These are phyloP conservation scores for Steinernema carpocapsae DNA, from an alignment of 2,888 invertebrate genomes.

Conservation along the genomic window DNA sequence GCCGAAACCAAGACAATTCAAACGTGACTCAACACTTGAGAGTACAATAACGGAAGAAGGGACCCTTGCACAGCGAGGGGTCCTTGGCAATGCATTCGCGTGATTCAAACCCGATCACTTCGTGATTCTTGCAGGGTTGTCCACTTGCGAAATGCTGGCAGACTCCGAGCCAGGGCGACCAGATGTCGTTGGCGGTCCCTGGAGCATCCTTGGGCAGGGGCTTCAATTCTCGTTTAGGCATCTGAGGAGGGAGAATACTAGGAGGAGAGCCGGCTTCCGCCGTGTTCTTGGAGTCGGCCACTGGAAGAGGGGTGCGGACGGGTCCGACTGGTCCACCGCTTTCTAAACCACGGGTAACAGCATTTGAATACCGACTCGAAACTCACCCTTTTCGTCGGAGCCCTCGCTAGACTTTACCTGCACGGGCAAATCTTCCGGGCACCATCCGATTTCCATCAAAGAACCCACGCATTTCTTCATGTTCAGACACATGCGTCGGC, in stretches of 20 bases:
- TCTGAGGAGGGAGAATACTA: constrained; percentile 45
- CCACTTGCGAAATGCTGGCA: constrained; percentile 67
- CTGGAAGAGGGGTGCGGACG: constrained; percentile 43
- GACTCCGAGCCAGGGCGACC: constrained; percentile 64
- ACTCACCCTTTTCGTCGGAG: constrained; percentile 36
- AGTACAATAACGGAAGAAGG: constrained; percentile 68
- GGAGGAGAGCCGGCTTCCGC: constrained; percentile 42
- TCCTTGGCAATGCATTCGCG: constrained; percentile 68
- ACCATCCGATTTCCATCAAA: constrained; percentile 59
- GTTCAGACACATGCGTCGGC: constrained; percentile 65
- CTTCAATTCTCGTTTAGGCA: constrained; percentile 46
- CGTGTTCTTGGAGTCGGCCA: constrained; percentile 30
- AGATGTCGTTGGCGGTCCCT: constrained; percentile 52
- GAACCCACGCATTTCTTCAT: constrained; percentile 61
- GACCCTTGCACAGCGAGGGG: constrained; percentile 65
- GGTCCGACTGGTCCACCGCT: constrained; percentile 47
- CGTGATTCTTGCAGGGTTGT: constrained; percentile 66
- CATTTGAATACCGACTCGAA: no score
- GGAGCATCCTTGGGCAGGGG: constrained; percentile 51
- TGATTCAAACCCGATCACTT: constrained; percentile 68
- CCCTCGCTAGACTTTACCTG: background rate
- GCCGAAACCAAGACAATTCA: constrained; percentile 1
- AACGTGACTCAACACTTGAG: constrained; percentile 47
- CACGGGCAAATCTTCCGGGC: constrained; percentile 38
- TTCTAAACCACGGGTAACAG: background rate